phyloP scores from a whole-genome alignment of 2,797 vertebrate genomes.

The Rhabdophis nuchalis region DNA sequence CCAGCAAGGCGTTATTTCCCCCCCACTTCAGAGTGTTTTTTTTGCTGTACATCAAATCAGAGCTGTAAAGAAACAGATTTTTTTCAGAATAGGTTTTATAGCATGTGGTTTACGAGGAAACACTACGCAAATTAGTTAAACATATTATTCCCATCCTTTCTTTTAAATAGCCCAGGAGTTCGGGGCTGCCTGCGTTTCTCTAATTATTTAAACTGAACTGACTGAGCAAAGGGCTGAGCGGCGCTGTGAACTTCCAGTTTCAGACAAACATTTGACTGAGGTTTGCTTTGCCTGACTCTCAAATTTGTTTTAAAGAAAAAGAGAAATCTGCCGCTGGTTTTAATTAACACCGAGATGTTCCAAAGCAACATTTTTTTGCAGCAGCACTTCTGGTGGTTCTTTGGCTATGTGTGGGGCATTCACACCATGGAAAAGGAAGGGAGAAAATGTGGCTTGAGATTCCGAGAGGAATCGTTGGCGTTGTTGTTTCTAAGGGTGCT shows the following conservation, averaged over 20 bases:
- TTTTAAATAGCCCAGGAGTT: conserved; percentile 12
- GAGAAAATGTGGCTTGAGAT: conserved; percentile 11
- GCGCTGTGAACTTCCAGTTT: conserved; percentile 43
- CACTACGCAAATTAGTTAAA: neutral
- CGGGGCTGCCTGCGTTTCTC: neutral
- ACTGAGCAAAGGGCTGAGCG: conserved; percentile 39
- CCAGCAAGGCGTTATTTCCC: neutral
- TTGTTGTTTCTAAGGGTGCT: neutral
- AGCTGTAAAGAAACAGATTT: conserved; percentile 1
- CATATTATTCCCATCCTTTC: conserved; percentile 23
- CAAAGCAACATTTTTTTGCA: no score
- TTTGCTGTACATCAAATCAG: neutral
- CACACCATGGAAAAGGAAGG: neutral
- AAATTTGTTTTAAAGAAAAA: neutral
- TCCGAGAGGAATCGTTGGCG: neutral
- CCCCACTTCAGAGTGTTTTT: neutral
- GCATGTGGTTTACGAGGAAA: neutral
- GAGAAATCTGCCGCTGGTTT: conserved; percentile 23
- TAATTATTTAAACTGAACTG: conserved; percentile 50
- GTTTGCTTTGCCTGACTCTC: conserved; percentile 49
- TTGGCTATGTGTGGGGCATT: conserved; percentile 37
- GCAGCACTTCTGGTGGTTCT: conserved; percentile 3
- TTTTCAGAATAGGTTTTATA: neutral
- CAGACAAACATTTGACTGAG: conserved; percentile 21
- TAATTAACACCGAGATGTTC: conserved; percentile 52